Base-by-base conservation (phyloP, 2,888 invertebrate species). In the Tipula helvola region DNA sequence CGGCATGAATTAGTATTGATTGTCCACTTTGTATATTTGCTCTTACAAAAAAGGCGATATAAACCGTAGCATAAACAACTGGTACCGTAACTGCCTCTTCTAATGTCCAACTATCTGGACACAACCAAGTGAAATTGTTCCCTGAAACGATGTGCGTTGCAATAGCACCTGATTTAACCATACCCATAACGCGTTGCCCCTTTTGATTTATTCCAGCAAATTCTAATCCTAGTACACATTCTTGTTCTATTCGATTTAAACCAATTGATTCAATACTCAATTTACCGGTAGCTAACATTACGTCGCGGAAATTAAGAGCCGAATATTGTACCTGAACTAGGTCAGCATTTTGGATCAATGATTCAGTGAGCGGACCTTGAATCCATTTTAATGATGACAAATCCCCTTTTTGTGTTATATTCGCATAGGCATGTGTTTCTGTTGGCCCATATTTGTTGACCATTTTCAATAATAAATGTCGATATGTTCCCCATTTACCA, bases 281-380 rank as follows among this genome's bases (percentile, higher is more conserved):
- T 89, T 97, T 97, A 1, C 98, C 98, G 0, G 97, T 97, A 0
- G 98, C 97, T 0, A 97, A 93, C 99, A 99, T 98, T 0, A 99
- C 93, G 90, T 99, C 99, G 89, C 97, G 95, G 94, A 98, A 99
- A 92, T 99, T 99, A 13, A 99, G 90, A 0, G 97, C 94, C 0
- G 97, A 92, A 90, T 96, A 97, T 89, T 95, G 93, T 0, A 96
- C 93, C 90, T 93, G 90, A 0, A 93, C 92, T 3, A 91, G 87
- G 87, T 93, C 90, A 1, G 90, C 88, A 4, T 93, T 89, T 0
- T 93, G 92, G 0, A 95, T 95, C 90, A 97, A 47, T 0, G 88
- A 88, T 3, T 88, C 18, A 85, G 90, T 91, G 36, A 93, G 89
- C 0, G 93, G 92, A 0, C 96, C 96, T 91, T 98, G 95, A 5